Evolutionary conservation across 2,113 vertebrate genomes (phyloP).

Genomic region (Mellivora capensis): DNA sequence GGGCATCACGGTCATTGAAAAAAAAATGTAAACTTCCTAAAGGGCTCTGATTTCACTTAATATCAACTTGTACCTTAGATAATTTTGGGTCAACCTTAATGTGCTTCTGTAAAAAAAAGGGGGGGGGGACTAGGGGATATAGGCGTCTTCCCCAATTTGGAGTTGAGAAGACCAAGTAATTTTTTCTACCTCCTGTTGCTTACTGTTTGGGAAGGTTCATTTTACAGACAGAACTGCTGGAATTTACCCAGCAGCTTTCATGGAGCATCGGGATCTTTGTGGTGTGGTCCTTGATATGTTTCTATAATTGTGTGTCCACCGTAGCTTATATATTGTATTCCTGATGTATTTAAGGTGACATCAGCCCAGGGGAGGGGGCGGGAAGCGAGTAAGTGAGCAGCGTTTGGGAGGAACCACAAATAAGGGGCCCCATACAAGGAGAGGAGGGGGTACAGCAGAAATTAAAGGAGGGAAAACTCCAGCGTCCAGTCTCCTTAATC

Average conservation of each 20-base stretch:
- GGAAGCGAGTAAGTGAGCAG: neutral
- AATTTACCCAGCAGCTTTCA: neutral
- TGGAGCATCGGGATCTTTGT: fast-evolving
- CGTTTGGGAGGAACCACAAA: neutral
- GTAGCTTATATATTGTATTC: neutral
- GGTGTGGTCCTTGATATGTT: fast-evolving
- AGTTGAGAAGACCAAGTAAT: neutral
- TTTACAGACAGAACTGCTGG: neutral
- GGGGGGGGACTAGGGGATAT: neutral
- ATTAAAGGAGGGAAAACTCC: neutral
- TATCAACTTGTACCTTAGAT: conserved; percentile 14
- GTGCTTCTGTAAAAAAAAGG: neutral
- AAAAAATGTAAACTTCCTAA: neutral
- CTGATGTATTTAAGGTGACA: neutral
- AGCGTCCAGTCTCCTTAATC: no score
- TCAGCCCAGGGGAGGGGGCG: neutral
- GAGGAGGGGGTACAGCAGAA: neutral
- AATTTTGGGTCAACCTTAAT: neutral
- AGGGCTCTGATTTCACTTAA: neutral
- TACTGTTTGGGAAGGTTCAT: neutral
- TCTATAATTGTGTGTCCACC: neutral
- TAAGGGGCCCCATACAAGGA: no score
- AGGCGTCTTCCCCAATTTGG: neutral
- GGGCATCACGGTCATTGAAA: neutral
- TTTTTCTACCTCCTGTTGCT: neutral